A percentile compares a stretch with the other conserved stretches of the same genome.
These are phyloP conservation scores for Syndactyla subalaris DNA, from an alignment of 2,797 vertebrate genomes.

Conservation along the genomic window DNA sequence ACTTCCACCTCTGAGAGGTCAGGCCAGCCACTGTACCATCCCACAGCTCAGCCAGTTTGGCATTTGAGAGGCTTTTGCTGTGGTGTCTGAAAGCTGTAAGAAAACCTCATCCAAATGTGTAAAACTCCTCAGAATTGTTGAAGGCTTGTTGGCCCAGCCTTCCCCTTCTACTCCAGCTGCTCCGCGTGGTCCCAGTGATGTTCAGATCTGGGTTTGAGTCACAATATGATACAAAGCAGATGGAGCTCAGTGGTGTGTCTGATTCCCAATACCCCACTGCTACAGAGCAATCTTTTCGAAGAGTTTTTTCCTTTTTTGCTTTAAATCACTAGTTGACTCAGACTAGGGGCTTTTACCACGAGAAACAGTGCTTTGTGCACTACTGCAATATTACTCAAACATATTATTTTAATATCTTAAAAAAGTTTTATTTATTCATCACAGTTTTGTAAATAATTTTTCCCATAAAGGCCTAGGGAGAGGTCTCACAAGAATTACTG, in stretches of 20 bases:
- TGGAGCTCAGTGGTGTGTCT: background rate
- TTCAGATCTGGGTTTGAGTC: background rate
- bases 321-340: background rate
- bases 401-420: background rate
- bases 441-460: background rate
- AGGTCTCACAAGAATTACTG: background rate
- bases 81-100: background rate
- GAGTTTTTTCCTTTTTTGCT: background rate
- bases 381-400: background rate
- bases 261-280: background rate
- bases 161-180: background rate
- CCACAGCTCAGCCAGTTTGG: background rate
- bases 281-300: background rate
- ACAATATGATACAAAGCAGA: background rate
- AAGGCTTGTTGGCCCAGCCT: background rate
- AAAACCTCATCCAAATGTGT: background rate
- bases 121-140: background rate
- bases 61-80: rapidly evolving
- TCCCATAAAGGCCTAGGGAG: background rate
- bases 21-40: background rate
- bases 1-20: background rate
- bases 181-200: rapidly evolving
- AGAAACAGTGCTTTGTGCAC: background rate
- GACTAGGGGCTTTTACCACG: background rate
- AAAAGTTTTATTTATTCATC: background rate